Evolutionary conservation across 2,113 vertebrate genomes (phyloP), one percentile per base, ranked within the genome.

Genomic region (Aldabrachelys gigantea): DNA sequence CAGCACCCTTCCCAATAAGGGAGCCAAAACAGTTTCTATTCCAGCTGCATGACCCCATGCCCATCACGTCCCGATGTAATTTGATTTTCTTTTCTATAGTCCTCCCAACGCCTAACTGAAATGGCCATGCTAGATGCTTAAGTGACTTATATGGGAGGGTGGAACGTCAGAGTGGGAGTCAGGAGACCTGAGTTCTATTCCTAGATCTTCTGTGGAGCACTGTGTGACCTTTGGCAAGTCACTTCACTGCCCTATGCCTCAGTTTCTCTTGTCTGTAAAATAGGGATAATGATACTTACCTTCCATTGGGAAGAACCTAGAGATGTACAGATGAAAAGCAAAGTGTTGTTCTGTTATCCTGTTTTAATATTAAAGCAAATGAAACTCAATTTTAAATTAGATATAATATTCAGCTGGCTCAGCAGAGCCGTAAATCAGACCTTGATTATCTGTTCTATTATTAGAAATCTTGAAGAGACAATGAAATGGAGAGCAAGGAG

Each of bases 181-280:
- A 76, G 35, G 62, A 69, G 62, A n/a, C 31, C 31, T 2, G 31
- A 16, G 8, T 44, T 44, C 72, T 76, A 41, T 76, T 12, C 21
- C 10, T 44, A 44, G 8, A 10, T 25, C 38, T 76, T 38, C 4
- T 76, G 25, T 10, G 11, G 38, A 44, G 38, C 24, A 27, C 24
- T 47, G 25, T 47, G 25, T 44, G 5, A 44, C 24, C 75, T 76
- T 38, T 19, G 10, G 38, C 10, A 44, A 41, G 21, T 47, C 1
- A 0, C 57, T 16, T 1, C 0, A n/a, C 35, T 49, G 47, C 3
- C 50, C n/a, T 3, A 14, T 49, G 5, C 6, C 1, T 0, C 29
- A 59, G 38, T 24, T 72, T 85, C 54, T 78, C 19, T 57, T 1
- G 0, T 78, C 75, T 47, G 10, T 14, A 78, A 78, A 78, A 13